Base-by-base conservation (phyloP, 2,113 vertebrate genomes). In the Serranochromis macrocephalus region DNA sequence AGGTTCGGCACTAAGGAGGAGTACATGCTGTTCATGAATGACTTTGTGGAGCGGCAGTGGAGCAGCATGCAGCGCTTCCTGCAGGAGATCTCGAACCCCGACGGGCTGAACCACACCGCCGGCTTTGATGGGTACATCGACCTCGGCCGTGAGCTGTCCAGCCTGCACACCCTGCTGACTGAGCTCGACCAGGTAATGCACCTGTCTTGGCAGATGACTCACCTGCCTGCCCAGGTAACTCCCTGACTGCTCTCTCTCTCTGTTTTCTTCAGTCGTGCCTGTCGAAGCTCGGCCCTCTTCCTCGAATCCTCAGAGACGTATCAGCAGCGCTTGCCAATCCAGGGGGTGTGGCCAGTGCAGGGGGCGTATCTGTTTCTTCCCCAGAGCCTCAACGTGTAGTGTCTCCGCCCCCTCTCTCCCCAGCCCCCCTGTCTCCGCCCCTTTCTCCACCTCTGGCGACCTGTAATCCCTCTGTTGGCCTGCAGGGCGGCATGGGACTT, bases 11-110 rank as follows among this genome's bases (percentile, higher is more conserved):
- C 97, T 91, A 99, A 99, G 87, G 98, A 99, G 80, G 98, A 99
- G 68, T 99, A 99, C 96, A 99, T 99, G 99, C 96, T 98, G n/a
- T 99, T 99, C 85, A 99, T 99, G 98, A 99, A 99, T 87, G 98
- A 98, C 95, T 99, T 99, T 81, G 95, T 99, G 95, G 98, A 99
- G 91, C 97, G 97, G 0, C 98, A 99, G 88, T 99, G 98, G 98
- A 98, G 97, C 90, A 98, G 97, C 96, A 99, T 99, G 98, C 98
- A 99, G 92, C 97, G 98, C 1, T 99, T 99, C 92, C 96, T 99
- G 5, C 91, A 98, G 96, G 98, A 99, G 96, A 98, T 99, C 90
- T 99, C 98, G 9, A 98, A 98, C 90, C 98, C 98, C 0, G 99
- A 99, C 83, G 98, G 98, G 26, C 96, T 98, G 83, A 99, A 98